Percentiles rank a stretch among this genome's conserved stretches.
Conservation (phyloP, 2,113 vertebrate species). For the Pandion haliaetus region DNA sequence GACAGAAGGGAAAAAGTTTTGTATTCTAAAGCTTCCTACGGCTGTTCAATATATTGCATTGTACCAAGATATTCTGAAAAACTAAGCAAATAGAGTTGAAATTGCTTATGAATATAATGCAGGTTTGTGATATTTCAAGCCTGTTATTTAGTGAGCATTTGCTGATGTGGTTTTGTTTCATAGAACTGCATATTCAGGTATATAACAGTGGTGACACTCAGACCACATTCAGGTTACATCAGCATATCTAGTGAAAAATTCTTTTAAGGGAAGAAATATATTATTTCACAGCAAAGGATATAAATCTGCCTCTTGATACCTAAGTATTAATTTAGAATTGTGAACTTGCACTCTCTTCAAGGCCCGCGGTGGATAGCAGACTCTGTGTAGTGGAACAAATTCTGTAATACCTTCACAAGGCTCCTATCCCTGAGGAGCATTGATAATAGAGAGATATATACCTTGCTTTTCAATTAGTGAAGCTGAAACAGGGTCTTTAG, state of each 20-base stretch:
- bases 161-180: conserved; percentile 45
- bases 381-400: conserved; percentile 29
- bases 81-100: conserved; percentile 31
- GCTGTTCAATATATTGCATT: neutral
- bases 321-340: conserved; percentile 20
- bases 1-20: neutral
- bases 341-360: neutral
- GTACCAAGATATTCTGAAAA: conserved; percentile 21
- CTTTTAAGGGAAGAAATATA: neutral
- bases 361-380: neutral
- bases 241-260: conserved; percentile 13
- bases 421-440: neutral
- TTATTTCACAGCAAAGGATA: conserved; percentile 25
- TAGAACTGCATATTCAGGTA: conserved; percentile 20
- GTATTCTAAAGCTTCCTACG: neutral
- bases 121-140: conserved; percentile 15
- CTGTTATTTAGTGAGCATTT: conserved; percentile 35
- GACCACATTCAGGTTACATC: neutral
- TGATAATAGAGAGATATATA: neutral
- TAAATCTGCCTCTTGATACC: neutral
- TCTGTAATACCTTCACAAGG: neutral
- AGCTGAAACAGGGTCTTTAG: neutral
- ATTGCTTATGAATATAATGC: conserved; percentile 51
- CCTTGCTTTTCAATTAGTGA: conserved; percentile 18
- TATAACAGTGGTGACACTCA: neutral